Conservation (phyloP, 2,888 invertebrate species). For the Abscondita cerata region DNA sequence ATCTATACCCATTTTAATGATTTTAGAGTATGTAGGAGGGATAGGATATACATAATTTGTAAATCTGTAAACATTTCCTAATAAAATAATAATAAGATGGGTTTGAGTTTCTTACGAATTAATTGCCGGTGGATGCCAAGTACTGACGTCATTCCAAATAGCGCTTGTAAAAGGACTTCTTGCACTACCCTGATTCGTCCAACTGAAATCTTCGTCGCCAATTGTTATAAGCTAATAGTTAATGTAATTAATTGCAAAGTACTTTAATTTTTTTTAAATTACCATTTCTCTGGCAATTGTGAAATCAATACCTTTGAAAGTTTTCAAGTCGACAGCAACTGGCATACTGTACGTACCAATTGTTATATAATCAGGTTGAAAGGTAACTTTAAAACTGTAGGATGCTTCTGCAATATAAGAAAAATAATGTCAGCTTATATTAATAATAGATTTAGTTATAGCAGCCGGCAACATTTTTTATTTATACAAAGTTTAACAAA, state of each 20-base stretch:
- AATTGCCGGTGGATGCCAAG: not conserved
- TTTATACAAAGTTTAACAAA: no score
- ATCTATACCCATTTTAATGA: constrained; percentile 34
- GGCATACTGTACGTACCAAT: constrained; percentile 61
- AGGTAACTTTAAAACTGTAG: constrained; percentile 46
- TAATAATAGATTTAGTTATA: no score
- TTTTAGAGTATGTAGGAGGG: constrained; percentile 30
- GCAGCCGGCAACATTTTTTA: no score
- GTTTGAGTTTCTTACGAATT: not conserved
- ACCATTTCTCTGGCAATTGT: constrained; percentile 61
- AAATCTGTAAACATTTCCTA: not conserved
- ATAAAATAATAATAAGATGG: not conserved
- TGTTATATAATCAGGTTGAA: constrained; percentile 48
- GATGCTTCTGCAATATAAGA: constrained; percentile 45
- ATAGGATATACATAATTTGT: constrained; percentile 22
- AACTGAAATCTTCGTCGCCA: constrained; percentile 47
- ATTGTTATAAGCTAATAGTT: constrained; percentile 57
- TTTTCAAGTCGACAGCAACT: constrained; percentile 59
- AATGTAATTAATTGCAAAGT: no score
- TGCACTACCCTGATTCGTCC: constrained; percentile 18
- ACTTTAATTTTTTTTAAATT: constrained; percentile 40
- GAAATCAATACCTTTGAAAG: constrained; percentile 48
- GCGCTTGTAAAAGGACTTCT: constrained; percentile 43
- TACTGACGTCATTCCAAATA: constrained; percentile 35
- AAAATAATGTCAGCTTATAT: no score